Evolutionary conservation across 2,888 invertebrate species (phyloP).

Genomic region (Ophion ellenae): DNA sequence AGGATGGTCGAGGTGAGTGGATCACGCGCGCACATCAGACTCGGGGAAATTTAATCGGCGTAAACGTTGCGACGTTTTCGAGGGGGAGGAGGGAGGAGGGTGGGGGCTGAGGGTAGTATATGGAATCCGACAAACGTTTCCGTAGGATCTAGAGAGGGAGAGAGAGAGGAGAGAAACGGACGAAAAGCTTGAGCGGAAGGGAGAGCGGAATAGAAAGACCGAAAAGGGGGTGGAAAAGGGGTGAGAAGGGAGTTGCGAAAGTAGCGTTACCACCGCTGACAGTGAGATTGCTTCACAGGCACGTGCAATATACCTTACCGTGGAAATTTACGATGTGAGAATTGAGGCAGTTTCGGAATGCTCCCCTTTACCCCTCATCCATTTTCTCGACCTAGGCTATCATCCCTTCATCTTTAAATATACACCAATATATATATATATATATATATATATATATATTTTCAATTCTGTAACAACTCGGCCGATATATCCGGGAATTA

Average conservation of each 20-base stretch:
- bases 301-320: conserved; percentile 64
- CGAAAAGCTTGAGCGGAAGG: neutral
- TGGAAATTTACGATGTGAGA: conserved; percentile 66
- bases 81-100: neutral
- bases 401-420: conserved; percentile 52
- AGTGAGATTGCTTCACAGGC: conserved; percentile 65
- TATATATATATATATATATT: neutral
- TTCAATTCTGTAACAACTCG: neutral
- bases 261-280: conserved; percentile 59
- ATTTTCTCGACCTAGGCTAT: conserved; percentile 48
- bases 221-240: conserved; percentile 48
- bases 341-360: conserved; percentile 63
- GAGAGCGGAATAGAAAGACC: conserved; percentile 17
- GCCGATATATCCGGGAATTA: conserved; percentile 5
- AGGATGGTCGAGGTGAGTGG: conserved; percentile 41
- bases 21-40: conserved; percentile 49
- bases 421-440: conserved; percentile 15
- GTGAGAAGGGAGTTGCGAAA: conserved; percentile 45
- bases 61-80: conserved; percentile 46
- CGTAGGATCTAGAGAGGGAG: conserved; percentile 1
- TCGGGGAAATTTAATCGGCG: conserved; percentile 63
- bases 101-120: conserved; percentile 46
- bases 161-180: conserved; percentile 17
- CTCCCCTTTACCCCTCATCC: conserved; percentile 57
- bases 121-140: conserved; percentile 27